Evolutionary conservation across 2,797 vertebrate species (phyloP).

Genomic region (Diplodus puntazzo): DNA sequence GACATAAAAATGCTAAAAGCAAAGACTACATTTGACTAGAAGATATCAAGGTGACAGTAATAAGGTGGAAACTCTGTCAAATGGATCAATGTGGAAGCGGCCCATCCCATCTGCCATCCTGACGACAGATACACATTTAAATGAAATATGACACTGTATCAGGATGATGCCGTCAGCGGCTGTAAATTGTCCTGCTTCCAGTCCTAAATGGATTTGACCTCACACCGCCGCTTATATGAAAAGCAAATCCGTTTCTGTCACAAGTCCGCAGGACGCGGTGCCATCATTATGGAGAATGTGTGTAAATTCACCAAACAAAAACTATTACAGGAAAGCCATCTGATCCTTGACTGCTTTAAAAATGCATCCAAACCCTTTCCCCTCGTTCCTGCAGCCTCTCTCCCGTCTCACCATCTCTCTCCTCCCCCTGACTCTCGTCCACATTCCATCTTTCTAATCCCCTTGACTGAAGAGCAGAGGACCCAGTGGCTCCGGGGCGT

Average conservation of each 20-base stretch:
- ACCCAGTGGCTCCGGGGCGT: conserved; percentile 49
- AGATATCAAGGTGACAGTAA: conserved; percentile 32
- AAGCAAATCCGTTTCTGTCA: conserved; percentile 13
- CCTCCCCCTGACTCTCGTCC: conserved; percentile 19
- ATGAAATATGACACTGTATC: conserved; percentile 29
- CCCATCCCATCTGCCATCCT: neutral
- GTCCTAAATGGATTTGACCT: conserved; percentile 37
- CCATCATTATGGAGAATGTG: fast-evolving
- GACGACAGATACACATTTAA: conserved; percentile 6
- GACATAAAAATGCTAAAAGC: conserved; percentile 42
- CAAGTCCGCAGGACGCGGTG: neutral
- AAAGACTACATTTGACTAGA: conserved; percentile 34
- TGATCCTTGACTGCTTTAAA: conserved; percentile 24
- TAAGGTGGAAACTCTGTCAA: conserved; percentile 33
- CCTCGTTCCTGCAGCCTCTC: conserved; percentile 30
- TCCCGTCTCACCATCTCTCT: conserved; percentile 6
- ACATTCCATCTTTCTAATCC: conserved; percentile 69
- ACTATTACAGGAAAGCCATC: conserved; percentile 4
- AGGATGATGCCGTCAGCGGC: neutral
- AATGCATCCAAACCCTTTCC: conserved; percentile 25
- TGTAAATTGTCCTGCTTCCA: conserved; percentile 9
- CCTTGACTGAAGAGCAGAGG: conserved; percentile 69
- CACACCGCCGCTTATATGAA: neutral
- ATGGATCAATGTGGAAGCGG: conserved; percentile 30
- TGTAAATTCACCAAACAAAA: neutral